phyloP scores from a whole-genome alignment of 2,113 vertebrate genomes.

The Caloenas nicobarica region DNA sequence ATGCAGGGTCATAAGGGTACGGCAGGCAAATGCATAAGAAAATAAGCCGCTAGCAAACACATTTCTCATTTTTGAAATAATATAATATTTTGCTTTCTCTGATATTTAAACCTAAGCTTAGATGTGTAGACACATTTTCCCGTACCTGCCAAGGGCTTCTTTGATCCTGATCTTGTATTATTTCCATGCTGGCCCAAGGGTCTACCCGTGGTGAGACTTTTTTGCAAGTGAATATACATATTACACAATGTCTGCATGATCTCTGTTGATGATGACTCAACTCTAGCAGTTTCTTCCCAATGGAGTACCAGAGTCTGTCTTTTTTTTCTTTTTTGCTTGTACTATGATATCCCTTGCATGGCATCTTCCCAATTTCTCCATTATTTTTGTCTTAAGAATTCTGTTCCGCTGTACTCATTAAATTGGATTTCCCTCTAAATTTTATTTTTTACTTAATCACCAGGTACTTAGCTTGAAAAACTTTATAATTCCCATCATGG shows the following conservation, averaged over 20 bases:
- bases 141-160: background rate
- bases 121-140: background rate
- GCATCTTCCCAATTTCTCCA: background rate
- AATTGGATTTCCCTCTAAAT: background rate
- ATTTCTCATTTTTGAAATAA: background rate
- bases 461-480: background rate
- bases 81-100: background rate
- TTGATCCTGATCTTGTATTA: background rate
- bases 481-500: background rate
- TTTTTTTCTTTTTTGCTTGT: background rate
- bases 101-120: background rate
- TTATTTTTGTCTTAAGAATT: background rate
- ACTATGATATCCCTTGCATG: background rate
- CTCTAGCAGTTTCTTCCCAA: background rate
- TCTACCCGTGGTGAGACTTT: background rate
- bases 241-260: background rate
- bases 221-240: background rate
- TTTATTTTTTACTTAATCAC: background rate
- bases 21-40: background rate
- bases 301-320: background rate
- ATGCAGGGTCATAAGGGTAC: slow-evolving; percentile 5
- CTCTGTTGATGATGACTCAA: background rate
- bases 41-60: background rate
- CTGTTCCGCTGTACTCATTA: background rate
- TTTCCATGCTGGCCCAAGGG: background rate